phyloP scores from a whole-genome alignment of 2,888 invertebrate genomes.

The Dryadula phaetusa region DNA sequence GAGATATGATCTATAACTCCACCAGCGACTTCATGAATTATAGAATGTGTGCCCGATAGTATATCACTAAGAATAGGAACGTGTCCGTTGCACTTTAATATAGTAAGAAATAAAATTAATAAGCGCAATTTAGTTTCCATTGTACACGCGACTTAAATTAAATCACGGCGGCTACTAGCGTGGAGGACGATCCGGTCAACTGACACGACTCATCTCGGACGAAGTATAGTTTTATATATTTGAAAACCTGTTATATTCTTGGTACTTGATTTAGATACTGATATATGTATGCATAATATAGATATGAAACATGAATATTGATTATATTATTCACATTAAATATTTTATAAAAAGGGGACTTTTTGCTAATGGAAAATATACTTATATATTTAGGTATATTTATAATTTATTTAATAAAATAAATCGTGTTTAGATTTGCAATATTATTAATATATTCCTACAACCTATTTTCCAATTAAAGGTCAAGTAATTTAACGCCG shows the following conservation, averaged over 20 bases:
- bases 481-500: neutral
- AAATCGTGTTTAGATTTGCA: neutral
- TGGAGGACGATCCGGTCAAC: constrained; percentile 51
- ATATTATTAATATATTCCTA: neutral
- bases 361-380: neutral
- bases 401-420: neutral
- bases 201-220: constrained; percentile 54
- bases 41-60: constrained; percentile 27
- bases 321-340: neutral
- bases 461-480: neutral
- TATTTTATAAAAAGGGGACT: neutral
- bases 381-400: no score
- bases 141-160: constrained; percentile 17
- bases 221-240: constrained; percentile 45
- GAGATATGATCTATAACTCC: constrained; percentile 58
- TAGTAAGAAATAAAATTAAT: constrained; percentile 43
- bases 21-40: constrained; percentile 58
- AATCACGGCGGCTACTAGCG: constrained; percentile 44
- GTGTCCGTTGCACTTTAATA: constrained; percentile 41
- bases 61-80: constrained; percentile 30
- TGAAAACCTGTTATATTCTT: constrained; percentile 44
- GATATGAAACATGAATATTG: neutral
- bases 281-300: constrained; percentile 1
- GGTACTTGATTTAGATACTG: constrained; percentile 23
- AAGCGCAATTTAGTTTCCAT: constrained; percentile 41